These are phyloP conservation scores for Potamarius usumacintae DNA, from an alignment of 2,113 vertebrate genomes.

Conservation along the genomic window DNA sequence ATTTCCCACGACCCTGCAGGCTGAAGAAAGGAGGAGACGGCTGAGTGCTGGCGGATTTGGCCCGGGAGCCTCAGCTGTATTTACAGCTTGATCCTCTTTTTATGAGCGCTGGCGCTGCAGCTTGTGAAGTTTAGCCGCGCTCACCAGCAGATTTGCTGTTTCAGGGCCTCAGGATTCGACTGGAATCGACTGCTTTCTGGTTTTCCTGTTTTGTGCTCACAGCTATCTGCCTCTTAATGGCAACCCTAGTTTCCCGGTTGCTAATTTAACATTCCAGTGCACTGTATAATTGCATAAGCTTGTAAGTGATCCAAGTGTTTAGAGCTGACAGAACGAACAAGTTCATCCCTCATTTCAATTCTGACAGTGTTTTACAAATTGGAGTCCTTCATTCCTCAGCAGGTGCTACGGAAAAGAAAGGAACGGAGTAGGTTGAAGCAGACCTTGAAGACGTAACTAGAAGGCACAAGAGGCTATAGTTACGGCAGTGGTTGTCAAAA, in stretches of 20 bases:
- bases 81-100: constrained; percentile 46
- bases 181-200: not conserved
- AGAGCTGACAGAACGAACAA: not conserved
- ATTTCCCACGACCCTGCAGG: constrained; percentile 28
- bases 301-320: not conserved
- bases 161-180: not conserved
- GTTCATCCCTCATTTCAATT: not conserved
- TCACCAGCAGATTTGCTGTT: constrained; percentile 37
- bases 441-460: not conserved
- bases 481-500: not conserved
- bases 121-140: constrained; percentile 38
- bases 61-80: constrained; percentile 34
- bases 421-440: not conserved
- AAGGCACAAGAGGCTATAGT: not conserved
- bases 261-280: not conserved
- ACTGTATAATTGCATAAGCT: not conserved
- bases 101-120: constrained; percentile 29
- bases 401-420: not conserved
- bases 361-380: too few species aligned
- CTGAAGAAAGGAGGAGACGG: constrained; percentile 18
- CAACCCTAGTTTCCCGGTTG: not conserved
- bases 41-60: constrained; percentile 23
- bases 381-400: not conserved
- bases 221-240: not conserved
- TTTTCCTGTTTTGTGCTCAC: not conserved